Base-by-base conservation (phyloP, 1,140 invertebrate species). In the Alviniconcha marisindica region DNA sequence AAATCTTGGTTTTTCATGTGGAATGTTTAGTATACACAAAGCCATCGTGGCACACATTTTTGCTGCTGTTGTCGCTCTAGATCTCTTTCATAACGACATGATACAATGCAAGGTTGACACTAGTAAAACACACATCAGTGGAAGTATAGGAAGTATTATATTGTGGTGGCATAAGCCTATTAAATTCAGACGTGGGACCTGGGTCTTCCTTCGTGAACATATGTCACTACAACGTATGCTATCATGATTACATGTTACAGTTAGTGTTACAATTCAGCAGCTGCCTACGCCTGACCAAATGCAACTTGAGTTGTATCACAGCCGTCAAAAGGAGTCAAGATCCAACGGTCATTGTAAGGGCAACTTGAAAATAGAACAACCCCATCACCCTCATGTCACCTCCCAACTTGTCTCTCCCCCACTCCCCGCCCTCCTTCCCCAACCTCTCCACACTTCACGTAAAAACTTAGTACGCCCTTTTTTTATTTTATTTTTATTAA, bases 1-100 rank as follows among this genome's bases (percentile, higher is more conserved):
- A 60, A 66, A 66, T 66, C 63, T 33, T 66, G 63, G 63, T 33
- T 10, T 66, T 66, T 33, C 63, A 33, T 66, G 28, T 66, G n/a
- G 1, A 33, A 5, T 66, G 63, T 33, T 66, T 1, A 31, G 63
- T 66, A 12, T 66, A 66, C 63, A 66, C 36, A 33, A 12, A 33
- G 14, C n/a, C 63, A 66, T 33, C 28, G 1, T 4, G 28, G 63
- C 63, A 66, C 0, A 66, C 0, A 33, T 66, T 66, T 33, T 15
- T 4, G 63, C 28, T 33, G 36, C 63, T 10, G 2, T 66, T 66
- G 14, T 1, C 36, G 31, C 28, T 66, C 0, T 66, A 18, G 18
- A 66, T 66, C 63, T 33, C 63, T 66, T 66, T 33, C 63, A 66
- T 66, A 21, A 33, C 10, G 36, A 76, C 3, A 42, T 14, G 14